Evolutionary conservation across 2,797 vertebrate genomes (phyloP).

Genomic region (Molossus molossus): DNA sequence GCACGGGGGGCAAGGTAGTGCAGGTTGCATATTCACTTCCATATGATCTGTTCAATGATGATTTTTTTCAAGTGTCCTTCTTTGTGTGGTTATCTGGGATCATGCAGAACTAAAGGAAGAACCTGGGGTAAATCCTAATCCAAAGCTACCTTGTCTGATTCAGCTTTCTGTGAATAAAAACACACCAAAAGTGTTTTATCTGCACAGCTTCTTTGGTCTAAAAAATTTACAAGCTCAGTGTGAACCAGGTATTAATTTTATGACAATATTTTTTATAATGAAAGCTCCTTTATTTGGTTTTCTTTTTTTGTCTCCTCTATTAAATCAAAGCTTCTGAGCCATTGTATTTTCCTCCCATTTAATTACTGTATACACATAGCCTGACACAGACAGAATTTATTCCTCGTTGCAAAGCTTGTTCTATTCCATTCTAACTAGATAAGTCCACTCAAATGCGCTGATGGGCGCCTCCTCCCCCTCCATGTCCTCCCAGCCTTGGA

Average conservation of each 20-base stretch:
- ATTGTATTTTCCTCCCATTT: slow-evolving; percentile 70
- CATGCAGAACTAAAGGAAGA: slow-evolving; percentile 46
- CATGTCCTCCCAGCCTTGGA: slow-evolving; percentile 76
- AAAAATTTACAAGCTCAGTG: slow-evolving; percentile 78
- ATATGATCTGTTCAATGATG: neutral
- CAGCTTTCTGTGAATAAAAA: slow-evolving; percentile 63
- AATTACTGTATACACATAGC: neutral
- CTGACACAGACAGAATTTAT: neutral
- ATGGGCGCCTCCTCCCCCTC: slow-evolving; percentile 74
- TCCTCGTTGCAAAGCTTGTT: slow-evolving; percentile 77
- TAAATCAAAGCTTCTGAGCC: slow-evolving; percentile 81
- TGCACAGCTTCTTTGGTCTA: slow-evolving; percentile 73
- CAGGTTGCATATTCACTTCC: neutral
- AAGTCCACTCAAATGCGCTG: slow-evolving; percentile 79
- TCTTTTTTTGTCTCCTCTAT: slow-evolving; percentile 69
- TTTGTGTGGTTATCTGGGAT: fast-evolving
- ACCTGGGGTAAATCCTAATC: neutral
- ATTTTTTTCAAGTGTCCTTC: slow-evolving; percentile 45
- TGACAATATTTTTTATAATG: neutral
- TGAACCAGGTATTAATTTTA: slow-evolving; percentile 72
- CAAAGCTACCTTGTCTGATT: neutral
- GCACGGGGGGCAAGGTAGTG: neutral
- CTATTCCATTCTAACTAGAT: slow-evolving; percentile 86
- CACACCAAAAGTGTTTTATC: slow-evolving; percentile 73
- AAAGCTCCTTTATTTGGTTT: slow-evolving; percentile 81